phyloP scores from a whole-genome alignment of 2,797 vertebrate species.

The Telmatherina bonti region DNA sequence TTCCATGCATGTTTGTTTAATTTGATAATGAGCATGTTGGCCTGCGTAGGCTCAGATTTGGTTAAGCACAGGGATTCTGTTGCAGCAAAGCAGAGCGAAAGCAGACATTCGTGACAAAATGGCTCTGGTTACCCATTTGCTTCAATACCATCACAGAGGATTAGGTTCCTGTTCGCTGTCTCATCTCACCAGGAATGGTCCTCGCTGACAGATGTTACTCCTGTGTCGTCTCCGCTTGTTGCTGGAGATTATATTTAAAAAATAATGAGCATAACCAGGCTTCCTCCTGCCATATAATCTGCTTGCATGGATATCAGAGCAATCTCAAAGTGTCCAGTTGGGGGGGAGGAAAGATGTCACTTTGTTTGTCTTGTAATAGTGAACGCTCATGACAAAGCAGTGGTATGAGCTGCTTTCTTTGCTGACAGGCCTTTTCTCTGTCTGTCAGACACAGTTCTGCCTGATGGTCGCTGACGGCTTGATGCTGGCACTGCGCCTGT shows the following conservation, averaged over 20 bases:
- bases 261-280: slow-evolving; percentile 54
- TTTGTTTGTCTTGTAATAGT: slow-evolving; percentile 22
- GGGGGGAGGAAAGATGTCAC: slow-evolving; percentile 36
- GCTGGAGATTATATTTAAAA: slow-evolving; percentile 65
- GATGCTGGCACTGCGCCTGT: slow-evolving; percentile 45
- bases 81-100: slow-evolving; percentile 72
- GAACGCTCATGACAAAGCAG: slow-evolving; percentile 26
- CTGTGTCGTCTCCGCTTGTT: slow-evolving; percentile 65
- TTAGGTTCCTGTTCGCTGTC: slow-evolving; percentile 67
- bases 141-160: slow-evolving; percentile 63
- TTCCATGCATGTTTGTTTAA: slow-evolving; percentile 70
- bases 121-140: slow-evolving; percentile 78
- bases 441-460: slow-evolving; percentile 44
- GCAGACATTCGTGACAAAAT: slow-evolving; percentile 76
- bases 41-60: slow-evolving; percentile 71
- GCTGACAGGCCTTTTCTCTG: slow-evolving; percentile 39
- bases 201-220: slow-evolving; percentile 68
- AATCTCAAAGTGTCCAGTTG: slow-evolving; percentile 28
- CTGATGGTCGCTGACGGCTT: slow-evolving; percentile 42
- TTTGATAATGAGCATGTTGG: slow-evolving; percentile 76
- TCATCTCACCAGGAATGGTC: slow-evolving; percentile 55
- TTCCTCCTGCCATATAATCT: slow-evolving; percentile 46
- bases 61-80: slow-evolving; percentile 70
- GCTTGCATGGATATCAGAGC: slow-evolving; percentile 31
- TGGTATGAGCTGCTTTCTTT: slow-evolving; percentile 31